Conservation (phyloP, 1,140 invertebrate genomes). For the Halesus radiatus region DNA sequence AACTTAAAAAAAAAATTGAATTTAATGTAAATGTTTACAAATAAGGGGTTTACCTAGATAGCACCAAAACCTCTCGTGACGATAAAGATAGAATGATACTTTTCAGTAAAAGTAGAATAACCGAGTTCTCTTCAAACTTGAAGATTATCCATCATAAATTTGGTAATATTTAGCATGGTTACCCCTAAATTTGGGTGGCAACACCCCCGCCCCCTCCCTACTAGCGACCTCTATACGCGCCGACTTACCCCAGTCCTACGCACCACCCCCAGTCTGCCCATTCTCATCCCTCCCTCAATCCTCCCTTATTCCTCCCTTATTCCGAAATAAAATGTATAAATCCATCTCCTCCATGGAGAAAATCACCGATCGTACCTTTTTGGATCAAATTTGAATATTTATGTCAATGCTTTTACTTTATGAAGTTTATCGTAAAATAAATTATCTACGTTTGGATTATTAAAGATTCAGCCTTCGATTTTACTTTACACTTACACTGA, state of each 20-base stretch:
- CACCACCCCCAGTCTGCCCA: background rate
- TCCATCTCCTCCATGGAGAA: slow-evolving; percentile 7
- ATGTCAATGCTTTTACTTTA: slow-evolving; percentile 2
- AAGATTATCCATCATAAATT: background rate
- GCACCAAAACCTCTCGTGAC: too few species aligned
- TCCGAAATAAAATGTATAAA: background rate
- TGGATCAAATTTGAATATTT: slow-evolving; percentile 30
- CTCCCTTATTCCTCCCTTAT: background rate
- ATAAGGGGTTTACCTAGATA: too few species aligned
- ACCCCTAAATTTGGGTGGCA: background rate
- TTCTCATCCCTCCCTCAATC: background rate
- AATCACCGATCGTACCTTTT: slow-evolving; percentile 23
- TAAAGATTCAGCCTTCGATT: too few species aligned
- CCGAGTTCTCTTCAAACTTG: too few species aligned
- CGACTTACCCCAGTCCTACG: slow-evolving; percentile 38
- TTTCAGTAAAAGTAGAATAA: too few species aligned
- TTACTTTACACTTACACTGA: too few species aligned
- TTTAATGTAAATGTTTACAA: too few species aligned
- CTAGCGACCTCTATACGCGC: slow-evolving; percentile 10
- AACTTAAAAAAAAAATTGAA: too few species aligned
- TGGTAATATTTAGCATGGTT: background rate
- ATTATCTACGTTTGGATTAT: background rate
- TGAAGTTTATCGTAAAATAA: background rate
- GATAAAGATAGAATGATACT: too few species aligned
- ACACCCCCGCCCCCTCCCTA: slow-evolving; percentile 7